Conservation (phyloP, 2,888 invertebrate species). For the Drosophila melanosoma region DNA sequence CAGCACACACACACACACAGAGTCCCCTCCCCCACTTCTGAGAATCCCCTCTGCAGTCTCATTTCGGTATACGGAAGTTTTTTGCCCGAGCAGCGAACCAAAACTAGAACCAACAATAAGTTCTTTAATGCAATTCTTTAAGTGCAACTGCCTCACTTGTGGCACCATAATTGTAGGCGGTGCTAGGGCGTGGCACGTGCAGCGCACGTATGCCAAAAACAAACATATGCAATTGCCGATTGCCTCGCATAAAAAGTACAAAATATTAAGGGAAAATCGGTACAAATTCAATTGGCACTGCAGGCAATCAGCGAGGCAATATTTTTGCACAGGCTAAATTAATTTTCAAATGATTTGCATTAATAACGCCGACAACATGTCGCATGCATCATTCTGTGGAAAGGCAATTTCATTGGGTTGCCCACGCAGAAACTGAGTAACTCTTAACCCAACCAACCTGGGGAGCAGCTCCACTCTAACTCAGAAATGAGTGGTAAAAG, state of each 20-base stretch:
- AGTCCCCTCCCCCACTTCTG: neutral
- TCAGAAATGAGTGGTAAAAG: constrained; percentile 8
- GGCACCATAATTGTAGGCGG: constrained; percentile 36
- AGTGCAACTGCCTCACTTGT: constrained; percentile 68
- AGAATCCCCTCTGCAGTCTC: neutral
- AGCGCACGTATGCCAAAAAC: constrained; percentile 51
- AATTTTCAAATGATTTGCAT: constrained; percentile 61
- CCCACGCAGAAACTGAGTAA: constrained; percentile 44
- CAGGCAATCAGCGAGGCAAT: constrained; percentile 32
- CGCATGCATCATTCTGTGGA: constrained; percentile 42
- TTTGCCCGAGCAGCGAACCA: constrained; percentile 44
- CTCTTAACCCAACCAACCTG: constrained; percentile 18
- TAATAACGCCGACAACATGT: constrained; percentile 46
- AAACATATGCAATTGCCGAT: constrained; percentile 56
- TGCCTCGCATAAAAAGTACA: constrained; percentile 8
- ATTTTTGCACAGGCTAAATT: constrained; percentile 41
- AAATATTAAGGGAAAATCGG: constrained; percentile 3
- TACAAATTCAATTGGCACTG: constrained; percentile 61
- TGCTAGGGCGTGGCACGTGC: constrained; percentile 5
- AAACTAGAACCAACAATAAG: constrained; percentile 34
- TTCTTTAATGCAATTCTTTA: constrained; percentile 67
- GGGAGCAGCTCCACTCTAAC: neutral
- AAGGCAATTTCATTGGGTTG: constrained; percentile 36
- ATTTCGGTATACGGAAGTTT: constrained; percentile 58
- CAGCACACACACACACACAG: neutral